Base-by-base conservation (phyloP, 2,888 invertebrate species). In the Therioaphis trifolii region DNA sequence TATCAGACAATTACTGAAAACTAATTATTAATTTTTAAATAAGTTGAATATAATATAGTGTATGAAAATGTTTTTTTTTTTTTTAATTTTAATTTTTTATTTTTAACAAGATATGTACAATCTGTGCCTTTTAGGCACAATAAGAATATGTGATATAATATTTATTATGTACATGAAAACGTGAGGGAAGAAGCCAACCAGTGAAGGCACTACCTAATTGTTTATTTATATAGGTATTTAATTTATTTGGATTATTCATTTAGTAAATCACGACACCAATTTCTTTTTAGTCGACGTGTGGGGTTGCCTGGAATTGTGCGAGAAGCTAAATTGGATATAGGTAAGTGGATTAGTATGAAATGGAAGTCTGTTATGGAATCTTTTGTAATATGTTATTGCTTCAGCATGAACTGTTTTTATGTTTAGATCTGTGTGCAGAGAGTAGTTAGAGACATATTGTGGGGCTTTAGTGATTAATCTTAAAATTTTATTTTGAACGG, bases 391-490 rank as follows among this genome's bases (percentile, higher is more conserved):
- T 5, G 29, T 55, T n/a, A n/a, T n/a, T n/a, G n/a, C n/a, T n/a
- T n/a, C n/a, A n/a, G n/a, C n/a, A n/a, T n/a, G n/a, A n/a, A n/a
- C n/a, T n/a, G n/a, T n/a, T n/a, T n/a, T n/a, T n/a, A n/a, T n/a
- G n/a, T n/a, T n/a, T n/a, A n/a, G 11, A 21, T 78, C 46, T 21
- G 27, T n/a, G 29, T 78, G 78, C 27, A 61, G 21, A 46, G 29
- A 4, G 40, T 27, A 55, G 2, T 35, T 78, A 35, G 35, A 35
- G 29, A 35, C 46, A 61, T 66, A 78, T 5, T 4, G 61, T 5
- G 0, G 40, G 21, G 40, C 66, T 3, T 68, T 63, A 0, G 61
- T 46, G 46, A 68, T 78, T 18, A 4, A 18, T 4, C 24, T 12
- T 27, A 68, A 14, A 1, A 29, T n/a, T 58, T 55, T 55, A 14